A percentile compares a stretch with the other conserved stretches of the same genome.
These are phyloP conservation scores for human (Homo sapiens) DNA, from an alignment of 2,113 vertebrate genomes.

Conservation along the genomic window DNA sequence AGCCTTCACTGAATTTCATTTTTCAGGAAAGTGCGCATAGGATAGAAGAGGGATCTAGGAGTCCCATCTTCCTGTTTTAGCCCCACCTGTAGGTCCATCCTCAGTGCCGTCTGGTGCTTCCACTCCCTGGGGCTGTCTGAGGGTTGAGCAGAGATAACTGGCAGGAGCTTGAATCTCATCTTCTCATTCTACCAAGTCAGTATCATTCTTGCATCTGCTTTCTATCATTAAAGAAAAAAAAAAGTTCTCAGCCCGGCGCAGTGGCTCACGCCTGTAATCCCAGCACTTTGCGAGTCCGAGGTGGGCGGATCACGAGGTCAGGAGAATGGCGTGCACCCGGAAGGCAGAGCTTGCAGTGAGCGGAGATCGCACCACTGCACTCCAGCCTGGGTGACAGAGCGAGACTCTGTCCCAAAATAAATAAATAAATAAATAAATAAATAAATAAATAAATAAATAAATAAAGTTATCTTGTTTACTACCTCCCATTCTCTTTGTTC, in stretches of 20 bases:
- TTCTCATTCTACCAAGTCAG: neutral
- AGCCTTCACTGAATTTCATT: neutral
- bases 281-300: too few relatives aligned
- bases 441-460: too few relatives aligned
- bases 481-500: neutral
- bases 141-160: neutral
- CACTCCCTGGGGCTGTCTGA: neutral
- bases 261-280: too few relatives aligned
- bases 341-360: too few relatives aligned
- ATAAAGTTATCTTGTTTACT: neutral
- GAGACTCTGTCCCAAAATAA: too few relatives aligned
- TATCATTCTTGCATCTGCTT: neutral
- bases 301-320: too few relatives aligned
- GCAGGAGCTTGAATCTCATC: neutral
- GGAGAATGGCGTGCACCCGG: too few relatives aligned
- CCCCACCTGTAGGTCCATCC: neutral
- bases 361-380: too few relatives aligned
- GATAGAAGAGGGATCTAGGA: neutral
- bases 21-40: neutral
- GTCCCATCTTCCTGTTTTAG: neutral
- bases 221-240: neutral
- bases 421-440: too few relatives aligned
- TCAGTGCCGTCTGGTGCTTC: neutral
- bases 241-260: too few relatives aligned
- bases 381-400: too few relatives aligned